phyloP scores from a whole-genome alignment of 2,888 invertebrate genomes.

The Hemaris fuciformis region DNA sequence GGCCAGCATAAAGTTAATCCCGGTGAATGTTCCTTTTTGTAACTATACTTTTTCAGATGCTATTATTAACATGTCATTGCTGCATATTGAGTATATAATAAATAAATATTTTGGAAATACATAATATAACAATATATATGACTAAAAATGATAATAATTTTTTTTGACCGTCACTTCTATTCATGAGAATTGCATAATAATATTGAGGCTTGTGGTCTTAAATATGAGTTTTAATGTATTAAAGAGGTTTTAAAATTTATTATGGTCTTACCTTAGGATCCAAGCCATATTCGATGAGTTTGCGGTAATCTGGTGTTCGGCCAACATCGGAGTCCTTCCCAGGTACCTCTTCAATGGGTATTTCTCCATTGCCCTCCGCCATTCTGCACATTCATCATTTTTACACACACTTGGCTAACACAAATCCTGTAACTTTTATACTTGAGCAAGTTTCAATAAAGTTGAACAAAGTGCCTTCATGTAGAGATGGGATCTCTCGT shows the following conservation, averaged over 20 bases:
- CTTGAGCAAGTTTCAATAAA: conserved; percentile 27
- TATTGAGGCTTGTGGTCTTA: not conserved
- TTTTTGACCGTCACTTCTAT: not conserved
- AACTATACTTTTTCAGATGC: not conserved
- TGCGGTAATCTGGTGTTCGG: conserved; percentile 95
- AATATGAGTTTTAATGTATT: not conserved
- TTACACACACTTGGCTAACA: conserved; percentile 65
- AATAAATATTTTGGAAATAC: not conserved
- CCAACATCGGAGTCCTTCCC: conserved; percentile 85
- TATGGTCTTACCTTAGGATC: conserved; percentile 88
- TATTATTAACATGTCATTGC: not conserved
- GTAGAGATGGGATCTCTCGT: conserved; percentile 42
- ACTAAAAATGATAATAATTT: not conserved
- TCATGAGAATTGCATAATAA: no score
- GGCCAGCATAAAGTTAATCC: not conserved
- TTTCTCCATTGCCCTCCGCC: conserved; percentile 93
- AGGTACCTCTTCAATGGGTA: conserved; percentile 87
- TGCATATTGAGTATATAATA: not conserved
- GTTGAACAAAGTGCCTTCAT: conserved; percentile 12
- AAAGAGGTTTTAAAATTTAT: not conserved
- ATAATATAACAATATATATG: not conserved
- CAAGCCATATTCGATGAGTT: conserved; percentile 97
- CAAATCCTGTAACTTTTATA: conserved; percentile 30
- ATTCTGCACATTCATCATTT: conserved; percentile 83
- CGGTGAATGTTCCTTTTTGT: not conserved